These are phyloP conservation scores for Phalera bucephala DNA, from an alignment of 2,888 invertebrate genomes.

Conservation along the genomic window DNA sequence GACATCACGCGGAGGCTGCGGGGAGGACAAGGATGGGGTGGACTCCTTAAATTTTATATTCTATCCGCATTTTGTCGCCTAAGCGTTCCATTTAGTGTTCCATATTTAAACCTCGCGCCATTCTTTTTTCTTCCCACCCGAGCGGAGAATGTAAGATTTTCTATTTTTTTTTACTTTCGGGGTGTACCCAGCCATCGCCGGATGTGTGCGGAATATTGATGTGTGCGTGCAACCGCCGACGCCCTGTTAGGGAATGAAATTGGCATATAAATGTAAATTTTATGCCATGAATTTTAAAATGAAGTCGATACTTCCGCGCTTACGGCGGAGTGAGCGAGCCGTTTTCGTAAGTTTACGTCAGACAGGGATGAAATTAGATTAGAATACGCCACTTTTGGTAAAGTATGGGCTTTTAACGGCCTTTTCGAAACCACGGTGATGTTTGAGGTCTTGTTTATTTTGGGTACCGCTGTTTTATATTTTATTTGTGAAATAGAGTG, in stretches of 20 bases:
- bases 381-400: constrained; percentile 64
- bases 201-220: constrained; percentile 78
- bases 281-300: constrained; percentile 83
- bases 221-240: constrained; percentile 76
- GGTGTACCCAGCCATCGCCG: constrained; percentile 48
- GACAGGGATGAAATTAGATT: constrained; percentile 76
- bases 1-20: constrained; percentile 33
- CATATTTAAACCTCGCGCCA: constrained; percentile 79
- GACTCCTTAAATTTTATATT: constrained; percentile 80
- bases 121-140: constrained; percentile 70
- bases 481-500: too few relatives aligned
- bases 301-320: constrained; percentile 79
- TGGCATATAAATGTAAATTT: constrained; percentile 84
- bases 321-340: constrained; percentile 56
- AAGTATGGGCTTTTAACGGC: constrained; percentile 66
- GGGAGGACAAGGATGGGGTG: constrained; percentile 56
- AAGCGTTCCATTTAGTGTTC: constrained; percentile 83
- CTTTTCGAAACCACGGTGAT: constrained; percentile 19
- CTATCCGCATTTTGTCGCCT: constrained; percentile 83
- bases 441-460: constrained; percentile 16
- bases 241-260: constrained; percentile 81
- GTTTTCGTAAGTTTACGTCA: constrained; percentile 65
- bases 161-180: constrained; percentile 64
- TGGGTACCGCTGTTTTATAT: too few relatives aligned
- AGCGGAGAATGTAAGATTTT: constrained; percentile 72